These are phyloP conservation scores for Clanis bilineata DNA, from an alignment of 2,888 invertebrate genomes.

Conservation along the genomic window DNA sequence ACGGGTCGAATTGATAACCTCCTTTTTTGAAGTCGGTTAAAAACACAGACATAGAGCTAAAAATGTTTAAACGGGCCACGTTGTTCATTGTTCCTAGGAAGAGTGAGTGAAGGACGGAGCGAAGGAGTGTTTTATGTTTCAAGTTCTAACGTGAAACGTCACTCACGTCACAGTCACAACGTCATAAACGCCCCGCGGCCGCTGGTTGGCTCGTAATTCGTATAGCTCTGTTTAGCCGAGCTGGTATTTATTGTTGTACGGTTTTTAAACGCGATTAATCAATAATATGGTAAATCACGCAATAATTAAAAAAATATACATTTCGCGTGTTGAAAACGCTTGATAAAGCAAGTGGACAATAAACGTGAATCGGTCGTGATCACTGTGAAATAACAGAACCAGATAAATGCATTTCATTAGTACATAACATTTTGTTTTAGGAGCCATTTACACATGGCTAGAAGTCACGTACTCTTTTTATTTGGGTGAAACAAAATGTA, in stretches of 20 bases:
- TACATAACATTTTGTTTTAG: conserved; percentile 37
- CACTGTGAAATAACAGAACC: neutral
- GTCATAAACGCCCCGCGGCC: conserved; percentile 5
- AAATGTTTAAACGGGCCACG: no score
- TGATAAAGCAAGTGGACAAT: conserved; percentile 8
- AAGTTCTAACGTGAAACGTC: neutral
- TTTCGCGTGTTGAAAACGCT: neutral
- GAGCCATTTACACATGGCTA: conserved; percentile 80
- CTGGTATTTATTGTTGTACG: conserved; percentile 18
- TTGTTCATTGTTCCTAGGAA: neutral
- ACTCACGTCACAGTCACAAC: conserved; percentile 16
- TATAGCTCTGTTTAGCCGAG: neutral
- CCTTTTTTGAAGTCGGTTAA: no score
- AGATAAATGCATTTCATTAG: conserved; percentile 6
- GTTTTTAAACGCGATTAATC: conserved; percentile 9
- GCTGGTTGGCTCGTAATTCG: conserved; percentile 9
- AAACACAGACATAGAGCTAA: no score
- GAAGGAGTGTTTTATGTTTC: no score
- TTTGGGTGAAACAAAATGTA: conserved; percentile 35
- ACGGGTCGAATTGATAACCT: no score
- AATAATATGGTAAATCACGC: conserved; percentile 12
- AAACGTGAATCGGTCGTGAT: neutral
- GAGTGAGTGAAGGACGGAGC: neutral
- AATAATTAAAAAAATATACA: neutral
- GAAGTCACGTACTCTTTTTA: conserved; percentile 75